These are phyloP conservation scores for Hypercompe scribonia DNA, from an alignment of 2,888 invertebrate species.

Conservation along the genomic window DNA sequence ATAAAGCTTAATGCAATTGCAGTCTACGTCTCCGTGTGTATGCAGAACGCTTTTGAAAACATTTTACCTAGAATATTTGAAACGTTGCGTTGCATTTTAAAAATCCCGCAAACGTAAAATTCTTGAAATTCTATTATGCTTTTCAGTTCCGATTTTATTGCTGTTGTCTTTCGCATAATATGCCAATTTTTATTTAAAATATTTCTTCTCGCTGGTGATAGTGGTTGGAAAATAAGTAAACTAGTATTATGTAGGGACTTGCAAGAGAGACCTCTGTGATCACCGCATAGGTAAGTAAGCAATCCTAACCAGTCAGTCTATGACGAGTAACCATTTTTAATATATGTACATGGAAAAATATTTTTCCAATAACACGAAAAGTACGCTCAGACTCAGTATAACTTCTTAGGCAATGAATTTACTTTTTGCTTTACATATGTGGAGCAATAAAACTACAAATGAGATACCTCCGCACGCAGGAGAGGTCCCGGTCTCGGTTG, in stretches of 20 bases:
- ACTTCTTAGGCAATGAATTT: no score
- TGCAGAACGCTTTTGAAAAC: constrained; percentile 42
- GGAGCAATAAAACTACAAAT: no score
- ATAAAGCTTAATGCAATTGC: constrained; percentile 52
- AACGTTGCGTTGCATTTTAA: constrained; percentile 38
- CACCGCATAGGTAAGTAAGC: no score
- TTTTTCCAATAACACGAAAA: neutral
- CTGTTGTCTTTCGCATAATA: neutral
- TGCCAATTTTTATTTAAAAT: neutral
- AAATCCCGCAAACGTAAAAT: constrained; percentile 19
- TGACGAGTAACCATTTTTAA: no score
- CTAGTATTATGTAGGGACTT: neutral
- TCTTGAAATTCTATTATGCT: constrained; percentile 10
- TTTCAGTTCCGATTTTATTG: constrained; percentile 12
- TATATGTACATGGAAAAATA: neutral
- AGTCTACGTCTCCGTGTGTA: constrained; percentile 36
- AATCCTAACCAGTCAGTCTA: no score
- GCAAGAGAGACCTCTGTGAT: no score
- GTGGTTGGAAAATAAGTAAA: neutral
- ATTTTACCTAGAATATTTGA: constrained; percentile 43
- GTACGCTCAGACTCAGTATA: neutral
- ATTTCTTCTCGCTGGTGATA: neutral
- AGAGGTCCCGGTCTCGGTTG: no score
- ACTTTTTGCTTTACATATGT: no score
- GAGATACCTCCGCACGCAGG: no score